phyloP scores from a whole-genome alignment of 2,888 invertebrate species.

The Agrilus cyanescens region DNA sequence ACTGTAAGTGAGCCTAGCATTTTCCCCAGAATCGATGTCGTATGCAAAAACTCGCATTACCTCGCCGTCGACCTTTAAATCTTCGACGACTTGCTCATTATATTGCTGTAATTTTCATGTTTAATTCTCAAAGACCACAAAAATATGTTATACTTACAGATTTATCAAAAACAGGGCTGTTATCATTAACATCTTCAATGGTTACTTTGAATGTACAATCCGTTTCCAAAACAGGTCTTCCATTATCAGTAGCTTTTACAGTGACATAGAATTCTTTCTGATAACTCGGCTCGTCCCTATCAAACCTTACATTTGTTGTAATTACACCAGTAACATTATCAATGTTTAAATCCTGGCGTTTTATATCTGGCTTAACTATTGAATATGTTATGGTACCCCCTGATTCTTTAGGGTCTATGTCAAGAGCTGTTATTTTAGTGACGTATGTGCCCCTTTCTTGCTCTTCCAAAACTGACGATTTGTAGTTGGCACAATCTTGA shows the following conservation, averaged over 20 bases:
- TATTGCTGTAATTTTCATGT: slow-evolving; percentile 42
- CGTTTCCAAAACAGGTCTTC: slow-evolving; percentile 78
- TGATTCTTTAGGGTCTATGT: slow-evolving; percentile 59
- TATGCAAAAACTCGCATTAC: slow-evolving; percentile 88
- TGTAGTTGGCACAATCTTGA: slow-evolving; percentile 70
- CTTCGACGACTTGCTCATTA: slow-evolving; percentile 71
- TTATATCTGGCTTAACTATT: slow-evolving; percentile 63
- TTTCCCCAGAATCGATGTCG: slow-evolving; percentile 84
- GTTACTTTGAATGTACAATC: slow-evolving; percentile 88
- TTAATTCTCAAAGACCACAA: slow-evolving; percentile 17
- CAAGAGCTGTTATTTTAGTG: slow-evolving; percentile 60
- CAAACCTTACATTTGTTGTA: slow-evolving; percentile 64
- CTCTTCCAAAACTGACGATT: slow-evolving; percentile 69
- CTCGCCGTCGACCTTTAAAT: slow-evolving; percentile 55
- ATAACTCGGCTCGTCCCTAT: slow-evolving; percentile 79
- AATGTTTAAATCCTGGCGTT: slow-evolving; percentile 68
- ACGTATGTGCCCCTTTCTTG: slow-evolving; percentile 57
- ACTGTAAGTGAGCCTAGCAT: slow-evolving; percentile 71
- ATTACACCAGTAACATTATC: slow-evolving; percentile 66
- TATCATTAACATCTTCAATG: slow-evolving; percentile 90
- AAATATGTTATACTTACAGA: slow-evolving; percentile 44
- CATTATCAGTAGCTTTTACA: slow-evolving; percentile 87
- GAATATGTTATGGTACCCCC: slow-evolving; percentile 76
- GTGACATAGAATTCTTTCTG: slow-evolving; percentile 77
- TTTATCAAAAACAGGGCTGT: slow-evolving; percentile 70